Evolutionary conservation across 2,797 vertebrate species (phyloP).

Genomic region (Margarornis squamiger): DNA sequence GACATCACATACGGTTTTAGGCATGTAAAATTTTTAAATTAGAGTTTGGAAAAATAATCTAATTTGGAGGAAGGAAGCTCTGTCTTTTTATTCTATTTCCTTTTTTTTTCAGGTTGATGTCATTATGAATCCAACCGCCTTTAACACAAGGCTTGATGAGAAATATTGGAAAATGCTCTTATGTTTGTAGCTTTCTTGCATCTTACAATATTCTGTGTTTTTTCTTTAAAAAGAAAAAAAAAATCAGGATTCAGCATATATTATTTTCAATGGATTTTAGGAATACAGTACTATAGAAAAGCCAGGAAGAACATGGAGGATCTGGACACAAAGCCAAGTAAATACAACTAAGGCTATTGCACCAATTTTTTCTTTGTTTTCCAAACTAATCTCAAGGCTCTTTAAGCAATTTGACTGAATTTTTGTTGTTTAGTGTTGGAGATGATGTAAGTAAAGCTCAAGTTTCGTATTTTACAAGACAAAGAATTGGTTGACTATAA

Average conservation of each 20-base stretch:
- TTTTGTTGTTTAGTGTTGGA: neutral
- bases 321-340: neutral
- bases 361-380: neutral
- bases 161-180: neutral
- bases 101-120: neutral
- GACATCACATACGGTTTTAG: neutral
- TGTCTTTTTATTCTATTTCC: rapidly evolving
- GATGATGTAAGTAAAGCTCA: neutral
- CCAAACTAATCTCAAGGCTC: neutral
- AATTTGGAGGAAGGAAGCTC: rapidly evolving
- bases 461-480: neutral
- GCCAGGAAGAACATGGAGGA: neutral
- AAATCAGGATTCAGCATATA: neutral
- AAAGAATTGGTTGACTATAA: neutral
- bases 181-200: neutral
- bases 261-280: neutral
- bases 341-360: neutral
- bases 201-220: too few relatives aligned
- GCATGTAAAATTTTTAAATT: neutral
- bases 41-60: neutral
- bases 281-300: neutral
- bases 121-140: neutral
- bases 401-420: neutral
- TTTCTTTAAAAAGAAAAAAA: neutral
- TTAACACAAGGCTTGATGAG: neutral